These are phyloP conservation scores for Clamator glandarius DNA, from an alignment of 2,797 vertebrate genomes.

Conservation along the genomic window DNA sequence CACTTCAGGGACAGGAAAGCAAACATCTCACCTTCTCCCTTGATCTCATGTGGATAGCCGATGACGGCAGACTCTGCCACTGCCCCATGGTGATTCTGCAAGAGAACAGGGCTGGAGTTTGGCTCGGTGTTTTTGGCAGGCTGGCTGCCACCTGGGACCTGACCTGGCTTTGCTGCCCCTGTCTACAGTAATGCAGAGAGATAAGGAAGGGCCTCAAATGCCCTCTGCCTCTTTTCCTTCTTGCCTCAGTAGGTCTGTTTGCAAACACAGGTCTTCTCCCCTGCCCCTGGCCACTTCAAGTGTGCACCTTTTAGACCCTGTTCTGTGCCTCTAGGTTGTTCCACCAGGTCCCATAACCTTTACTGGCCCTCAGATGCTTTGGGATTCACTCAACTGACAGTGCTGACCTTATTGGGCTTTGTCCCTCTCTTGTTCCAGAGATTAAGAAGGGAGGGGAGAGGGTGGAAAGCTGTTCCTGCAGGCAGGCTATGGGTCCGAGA, in stretches of 20 bases:
- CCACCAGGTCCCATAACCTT: not conserved
- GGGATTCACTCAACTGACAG: not conserved
- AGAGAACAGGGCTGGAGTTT: slow-evolving; percentile 14
- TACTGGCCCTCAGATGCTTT: not conserved
- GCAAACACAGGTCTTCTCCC: not conserved
- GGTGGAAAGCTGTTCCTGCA: not conserved
- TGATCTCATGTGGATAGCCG: slow-evolving; percentile 72
- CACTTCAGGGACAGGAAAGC: not conserved
- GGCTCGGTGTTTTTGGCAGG: not conserved
- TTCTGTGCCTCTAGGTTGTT: not conserved
- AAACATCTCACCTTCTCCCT: slow-evolving; percentile 73
- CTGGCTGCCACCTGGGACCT: not conserved
- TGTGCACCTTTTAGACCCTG: not conserved
- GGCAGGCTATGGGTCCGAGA: not conserved
- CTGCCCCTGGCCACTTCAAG: not conserved
- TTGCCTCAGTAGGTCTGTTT: not conserved
- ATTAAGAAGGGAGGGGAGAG: not conserved
- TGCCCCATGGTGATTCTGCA: slow-evolving; percentile 65
- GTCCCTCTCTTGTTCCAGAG: not conserved
- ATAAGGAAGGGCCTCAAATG: not conserved
- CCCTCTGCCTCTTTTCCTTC: not conserved
- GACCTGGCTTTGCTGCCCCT: not conserved
- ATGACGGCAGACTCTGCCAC: slow-evolving; percentile 76
- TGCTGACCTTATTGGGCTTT: not conserved
- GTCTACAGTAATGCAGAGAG: not conserved